phyloP scores from a whole-genome alignment of 2,888 invertebrate species.

The Zele albiditarsus region DNA sequence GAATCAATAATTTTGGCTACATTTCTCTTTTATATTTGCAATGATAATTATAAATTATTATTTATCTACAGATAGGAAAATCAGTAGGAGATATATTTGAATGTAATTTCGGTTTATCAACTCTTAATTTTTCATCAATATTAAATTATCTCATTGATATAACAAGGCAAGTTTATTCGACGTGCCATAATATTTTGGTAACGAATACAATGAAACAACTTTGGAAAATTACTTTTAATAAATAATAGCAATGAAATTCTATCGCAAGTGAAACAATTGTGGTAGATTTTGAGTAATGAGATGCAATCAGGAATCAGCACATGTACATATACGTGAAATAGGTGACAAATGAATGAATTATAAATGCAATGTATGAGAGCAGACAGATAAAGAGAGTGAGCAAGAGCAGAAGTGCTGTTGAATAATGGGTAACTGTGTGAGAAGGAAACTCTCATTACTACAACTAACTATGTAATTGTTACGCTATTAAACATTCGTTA shows the following conservation, averaged over 20 bases:
- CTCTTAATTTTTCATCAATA: too few relatives aligned
- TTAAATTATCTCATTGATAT: too few relatives aligned
- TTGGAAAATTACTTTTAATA: too few relatives aligned
- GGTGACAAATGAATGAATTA: slow-evolving; percentile 23
- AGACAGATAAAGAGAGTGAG: background rate
- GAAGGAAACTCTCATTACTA: background rate
- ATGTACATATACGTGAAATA: background rate
- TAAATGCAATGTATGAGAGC: background rate
- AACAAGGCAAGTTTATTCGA: too few relatives aligned
- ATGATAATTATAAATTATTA: too few relatives aligned
- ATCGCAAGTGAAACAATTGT: background rate
- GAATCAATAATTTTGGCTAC: too few relatives aligned
- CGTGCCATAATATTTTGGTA: too few relatives aligned
- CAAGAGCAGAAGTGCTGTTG: slow-evolving; percentile 1
- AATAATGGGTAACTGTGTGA: background rate
- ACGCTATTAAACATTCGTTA: background rate
- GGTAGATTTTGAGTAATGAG: background rate
- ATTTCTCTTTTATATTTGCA: too few relatives aligned
- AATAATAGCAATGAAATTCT: background rate
- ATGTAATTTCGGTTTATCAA: too few relatives aligned
- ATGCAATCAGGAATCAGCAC: background rate
- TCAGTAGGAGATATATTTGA: too few relatives aligned
- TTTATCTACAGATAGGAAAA: too few relatives aligned
- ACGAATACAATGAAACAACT: too few relatives aligned
- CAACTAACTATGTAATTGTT: slow-evolving; percentile 1